A percentile compares a stretch with the other conserved stretches of the same genome.
These are phyloP conservation scores for Pomatorhinus ruficollis DNA, from an alignment of 2,113 vertebrate species.

Conservation along the genomic window DNA sequence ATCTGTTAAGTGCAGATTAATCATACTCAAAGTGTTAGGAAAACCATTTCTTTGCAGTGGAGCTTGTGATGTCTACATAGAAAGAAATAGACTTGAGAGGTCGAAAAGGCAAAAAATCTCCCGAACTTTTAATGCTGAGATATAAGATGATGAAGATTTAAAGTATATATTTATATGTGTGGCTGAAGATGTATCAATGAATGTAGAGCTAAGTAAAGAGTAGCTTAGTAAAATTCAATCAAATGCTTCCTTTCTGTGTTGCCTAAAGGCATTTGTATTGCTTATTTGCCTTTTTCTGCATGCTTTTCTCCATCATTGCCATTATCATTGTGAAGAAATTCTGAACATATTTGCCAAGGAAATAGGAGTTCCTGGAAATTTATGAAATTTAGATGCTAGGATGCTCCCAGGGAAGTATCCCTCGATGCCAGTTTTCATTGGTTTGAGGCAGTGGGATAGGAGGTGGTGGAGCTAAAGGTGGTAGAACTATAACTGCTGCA, in stretches of 20 bases:
- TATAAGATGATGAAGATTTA: not conserved
- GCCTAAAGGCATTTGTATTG: not conserved
- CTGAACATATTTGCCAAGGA: not conserved
- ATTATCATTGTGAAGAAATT: not conserved
- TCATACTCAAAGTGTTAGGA: not conserved
- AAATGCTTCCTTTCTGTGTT: not conserved
- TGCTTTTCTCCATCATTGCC: not conserved
- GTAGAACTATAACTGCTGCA: not conserved
- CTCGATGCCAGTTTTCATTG: rapidly evolving
- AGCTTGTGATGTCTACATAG: not conserved
- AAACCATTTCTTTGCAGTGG: not conserved
- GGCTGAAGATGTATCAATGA: not conserved
- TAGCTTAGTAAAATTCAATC: not conserved
- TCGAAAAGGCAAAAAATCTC: not conserved
- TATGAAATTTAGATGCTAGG: not conserved
- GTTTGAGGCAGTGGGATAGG: not conserved
- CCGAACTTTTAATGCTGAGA: not conserved
- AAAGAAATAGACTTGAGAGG: not conserved
- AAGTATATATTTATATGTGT: not conserved
- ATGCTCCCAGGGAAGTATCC: not conserved
- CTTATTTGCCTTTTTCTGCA: not conserved
- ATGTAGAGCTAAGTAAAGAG: not conserved
- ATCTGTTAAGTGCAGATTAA: not conserved
- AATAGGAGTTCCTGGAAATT: not conserved
- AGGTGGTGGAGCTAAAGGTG: not conserved